Base-by-base conservation (phyloP, 1,140 invertebrate species). In the Lasioglossum albipes region DNA sequence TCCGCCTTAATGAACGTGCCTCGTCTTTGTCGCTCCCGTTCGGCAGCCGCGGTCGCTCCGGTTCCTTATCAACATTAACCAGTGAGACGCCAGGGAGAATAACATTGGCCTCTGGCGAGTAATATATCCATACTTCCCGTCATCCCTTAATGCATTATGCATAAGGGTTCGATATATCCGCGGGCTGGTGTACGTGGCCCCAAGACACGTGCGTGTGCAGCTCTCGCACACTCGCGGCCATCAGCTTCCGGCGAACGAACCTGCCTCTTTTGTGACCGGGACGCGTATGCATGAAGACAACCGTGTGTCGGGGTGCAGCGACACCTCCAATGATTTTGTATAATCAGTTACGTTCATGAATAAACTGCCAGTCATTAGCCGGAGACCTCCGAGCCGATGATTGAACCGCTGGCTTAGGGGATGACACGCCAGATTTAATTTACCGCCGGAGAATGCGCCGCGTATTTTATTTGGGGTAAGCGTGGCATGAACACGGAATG, bases 121-220 rank as follows among this genome's bases (percentile, higher is more conserved):
- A 84, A 86, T 88, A 88, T 88, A 88, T 88, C 87, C 88, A 87
- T 88, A 87, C 82, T 84, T 88, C 64, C 75, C 88, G 88, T 89
- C 88, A 89, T 89, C 88, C 87, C 83, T 78, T 82, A 81, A 89
- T 89, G 75, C 83, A 89, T 88, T 89, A 89, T 89, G 87, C 83
- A 89, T 89, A 87, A 89, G 85, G 81, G 71, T 89, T 87, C 85
- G 87, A 89, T 88, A 77, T 81, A 87, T 82, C 78, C 82, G 36
- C 9, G 66, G 62, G 79, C 49, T 12, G 59, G 67, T 78, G 67
- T 27, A n/a, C 22, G n/a, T 18, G 18, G 18, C 18, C 2, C 18
- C 9, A 49, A 7, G 65, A 36, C 42, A 36, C 42, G 41, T 45
- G 45, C 42, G 42, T 45, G 66, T n/a, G 45, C 2, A 10, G 27